Base-by-base conservation (phyloP, 2,888 invertebrate genomes). In the Leistus spinibarbis region DNA sequence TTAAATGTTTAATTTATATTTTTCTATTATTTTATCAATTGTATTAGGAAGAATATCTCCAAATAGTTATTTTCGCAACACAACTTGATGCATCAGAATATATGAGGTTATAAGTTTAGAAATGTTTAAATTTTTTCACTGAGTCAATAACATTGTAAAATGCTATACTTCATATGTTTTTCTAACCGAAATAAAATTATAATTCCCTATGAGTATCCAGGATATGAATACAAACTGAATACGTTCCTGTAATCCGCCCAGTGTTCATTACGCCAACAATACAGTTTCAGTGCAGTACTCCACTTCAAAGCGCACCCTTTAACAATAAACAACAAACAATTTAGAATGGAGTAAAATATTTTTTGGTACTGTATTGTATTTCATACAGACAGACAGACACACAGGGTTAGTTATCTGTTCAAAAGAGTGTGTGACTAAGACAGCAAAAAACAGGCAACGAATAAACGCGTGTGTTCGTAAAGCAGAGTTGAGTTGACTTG, bases 201-300 rank as follows among this genome's bases (percentile, higher is more conserved):
- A n/a, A n/a, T n/a, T n/a, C n/a, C n/a, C n/a, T n/a, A n/a, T n/a
- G n/a, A n/a, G n/a, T n/a, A n/a, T n/a, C n/a, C n/a, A n/a, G n/a
- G n/a, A 64, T 64, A 27, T 64, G 3, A 65, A 19, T 57, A 19
- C 1, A 10, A 57, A n/a, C 40, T 65, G 13, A 68, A 13, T 68
- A 54, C 68, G 20, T 9, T 1, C 16, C 68, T 68, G 68, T 13
- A 10, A 13, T 9, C 54, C 68, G 68, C 68, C 68, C 68, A 68
- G 23, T 54, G 68, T 68, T 68, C 68, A 56, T 68, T 68, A 68
- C 68, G 22, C 56, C 5, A 68, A 68, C 68, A 68, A 68, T 68
- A 68, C 53, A 67, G 20, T 67, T 13, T 22, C 20, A 17, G 67
- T 67, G 54, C 67, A 53, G 27, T 16, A 64, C 27, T 64, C 27